A percentile compares a stretch with the other conserved stretches of the same genome.
phyloP scores from a whole-genome alignment of 2,888 invertebrate genomes.

The Monopis laevigella region DNA sequence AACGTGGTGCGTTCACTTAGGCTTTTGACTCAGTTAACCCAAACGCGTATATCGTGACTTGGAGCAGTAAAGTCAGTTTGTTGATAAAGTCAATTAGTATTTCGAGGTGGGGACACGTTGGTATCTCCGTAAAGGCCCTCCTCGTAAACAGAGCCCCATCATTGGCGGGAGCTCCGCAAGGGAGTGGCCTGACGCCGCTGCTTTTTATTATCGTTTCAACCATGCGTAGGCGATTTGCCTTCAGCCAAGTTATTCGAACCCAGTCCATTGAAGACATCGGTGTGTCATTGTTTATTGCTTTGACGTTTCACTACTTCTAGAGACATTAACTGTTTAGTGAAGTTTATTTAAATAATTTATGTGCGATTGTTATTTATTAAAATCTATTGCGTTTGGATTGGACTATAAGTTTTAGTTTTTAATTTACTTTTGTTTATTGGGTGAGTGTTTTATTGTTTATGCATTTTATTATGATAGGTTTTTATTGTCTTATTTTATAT shows the following conservation, averaged over 20 bases:
- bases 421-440: no score
- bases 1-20: constrained; percentile 53
- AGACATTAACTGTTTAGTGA: constrained; percentile 52
- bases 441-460: background rate
- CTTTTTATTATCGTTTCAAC: constrained; percentile 52
- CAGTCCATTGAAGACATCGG: constrained; percentile 63
- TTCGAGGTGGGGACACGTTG: constrained; percentile 53
- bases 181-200: constrained; percentile 52
- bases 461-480: background rate
- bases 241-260: constrained; percentile 50
- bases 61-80: constrained; percentile 64
- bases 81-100: constrained; percentile 68
- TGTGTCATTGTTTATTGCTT: constrained; percentile 61
- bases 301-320: constrained; percentile 41
- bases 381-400: constrained; percentile 32
- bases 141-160: constrained; percentile 30
- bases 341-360: constrained; percentile 40
- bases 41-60: constrained; percentile 65
- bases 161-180: constrained; percentile 51
- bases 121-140: constrained; percentile 1
- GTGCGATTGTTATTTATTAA: no score
- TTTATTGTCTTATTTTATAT: background rate
- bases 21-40: constrained; percentile 59
- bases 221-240: constrained; percentile 51
- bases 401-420: no score